A percentile compares a stretch with the other conserved stretches of the same genome.
Conservation (phyloP, 1,140 invertebrate genomes). For the Ceratina japonica region DNA sequence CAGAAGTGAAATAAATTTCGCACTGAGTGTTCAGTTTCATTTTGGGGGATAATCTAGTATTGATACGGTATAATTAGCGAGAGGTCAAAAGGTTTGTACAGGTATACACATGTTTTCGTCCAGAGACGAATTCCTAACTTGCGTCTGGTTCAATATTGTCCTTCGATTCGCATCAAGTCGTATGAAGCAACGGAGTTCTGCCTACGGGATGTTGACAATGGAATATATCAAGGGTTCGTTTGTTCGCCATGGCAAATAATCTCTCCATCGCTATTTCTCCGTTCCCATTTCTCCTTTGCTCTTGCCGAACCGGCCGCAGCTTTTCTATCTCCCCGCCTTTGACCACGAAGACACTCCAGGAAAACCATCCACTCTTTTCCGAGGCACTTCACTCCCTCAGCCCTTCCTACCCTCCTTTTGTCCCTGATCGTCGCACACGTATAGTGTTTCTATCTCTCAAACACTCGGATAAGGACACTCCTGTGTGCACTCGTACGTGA, state of each 20-base stretch:
- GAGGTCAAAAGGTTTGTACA: neutral
- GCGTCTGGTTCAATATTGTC: conserved; percentile 1
- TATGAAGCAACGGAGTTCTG: neutral
- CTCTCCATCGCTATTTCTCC: conserved; percentile 12
- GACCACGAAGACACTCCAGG: conserved; percentile 46
- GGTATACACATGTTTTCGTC: neutral
- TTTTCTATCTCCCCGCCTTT: conserved; percentile 33
- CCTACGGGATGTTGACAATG: conserved; percentile 28
- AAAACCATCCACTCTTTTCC: conserved; percentile 43
- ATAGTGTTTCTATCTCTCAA: neutral
- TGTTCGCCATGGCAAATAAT: conserved; percentile 28
- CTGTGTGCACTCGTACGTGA: neutral
- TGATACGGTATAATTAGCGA: neutral
- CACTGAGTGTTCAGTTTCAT: no score
- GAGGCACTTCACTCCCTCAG: conserved; percentile 51
- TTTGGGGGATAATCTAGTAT: no score
- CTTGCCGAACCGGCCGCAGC: neutral
- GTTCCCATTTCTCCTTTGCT: neutral
- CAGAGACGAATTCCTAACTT: neutral
- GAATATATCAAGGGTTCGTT: conserved; percentile 24
- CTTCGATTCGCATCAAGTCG: neutral
- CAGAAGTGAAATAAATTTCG: no score
- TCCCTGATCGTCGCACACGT: conserved; percentile 56
- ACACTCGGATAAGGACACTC: conserved; percentile 31
- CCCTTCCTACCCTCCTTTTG: conserved; percentile 41